Evolutionary conservation across 37 sponge, comb jelly and placozoan genomes (phyloP), one percentile per base, ranked within the genome.

Genomic region (Agelas oroides): DNA sequence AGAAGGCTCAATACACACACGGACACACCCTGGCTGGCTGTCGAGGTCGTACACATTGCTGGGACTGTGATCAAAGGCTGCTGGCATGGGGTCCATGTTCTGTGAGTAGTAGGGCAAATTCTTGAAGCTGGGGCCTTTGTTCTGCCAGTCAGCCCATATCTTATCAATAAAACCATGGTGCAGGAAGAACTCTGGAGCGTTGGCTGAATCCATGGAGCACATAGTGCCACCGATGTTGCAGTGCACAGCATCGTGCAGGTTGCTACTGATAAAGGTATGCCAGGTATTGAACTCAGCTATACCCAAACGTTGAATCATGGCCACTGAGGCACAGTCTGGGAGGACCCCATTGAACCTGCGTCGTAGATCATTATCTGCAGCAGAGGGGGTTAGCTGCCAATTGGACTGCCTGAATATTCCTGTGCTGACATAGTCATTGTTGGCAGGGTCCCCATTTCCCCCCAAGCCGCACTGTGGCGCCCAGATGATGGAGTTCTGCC

Each of bases 91-190:
- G 14, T 41, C 28, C 3, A 13, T 80, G 24, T 69, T 80, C 33
- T 76, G 58, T 0, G 52, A 35, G 69, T 80, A 80, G 36, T 56
- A 69, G 31, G 67, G 60, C 20, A 52, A 57, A 39, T 68, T 40
- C 69, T 80, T 80, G 81, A 67, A 80, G 32, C 53, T 53, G 54
- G 57, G 55, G 2, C 81, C 81, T 20, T 54, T 69, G 35, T 80
- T 69, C 56, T 87, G 87, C 80, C 80, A 87, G 53, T 70, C 87
- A 20, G 71, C 61, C 87, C 87, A 87, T 17, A 87, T 19, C 63
- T 87, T 79, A 60, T 87, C 87, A 57, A 87, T 34, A 60, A 69
- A 87, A 5, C 87, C 87, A 41, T 87, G 87, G 52, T 87, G 87
- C 0, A 87, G 64, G 66, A 79, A 79, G 80, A 87, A 87, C 27